A percentile compares a stretch with the other conserved stretches of the same genome.
Evolutionary conservation across 23 tunicate genomes (phyloP).

Genomic region (Clavelina lepadiformis): DNA sequence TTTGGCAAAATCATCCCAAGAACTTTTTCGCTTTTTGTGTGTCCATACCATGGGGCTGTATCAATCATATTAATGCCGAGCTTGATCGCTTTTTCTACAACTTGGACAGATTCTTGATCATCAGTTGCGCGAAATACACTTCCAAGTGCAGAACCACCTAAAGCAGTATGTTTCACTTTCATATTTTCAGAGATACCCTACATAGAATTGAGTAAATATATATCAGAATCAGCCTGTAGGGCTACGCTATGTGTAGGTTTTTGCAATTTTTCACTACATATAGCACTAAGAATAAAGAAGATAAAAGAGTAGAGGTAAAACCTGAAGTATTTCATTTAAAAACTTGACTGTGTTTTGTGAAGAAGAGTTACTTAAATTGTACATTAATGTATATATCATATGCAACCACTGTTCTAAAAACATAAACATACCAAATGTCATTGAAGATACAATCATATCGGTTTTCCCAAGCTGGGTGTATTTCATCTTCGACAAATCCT

Average conservation of each 20-base stretch:
- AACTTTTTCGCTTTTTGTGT: constrained; percentile 68
- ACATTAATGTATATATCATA: not conserved
- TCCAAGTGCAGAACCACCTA: constrained; percentile 68
- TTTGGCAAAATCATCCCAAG: constrained; percentile 68
- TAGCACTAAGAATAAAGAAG: no score
- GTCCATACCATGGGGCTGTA: constrained; percentile 94
- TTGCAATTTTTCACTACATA: no score
- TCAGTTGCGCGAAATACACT: constrained; percentile 57
- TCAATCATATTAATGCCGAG: constrained; percentile 74
- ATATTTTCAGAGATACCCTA: no score
- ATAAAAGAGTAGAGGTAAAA: no score
- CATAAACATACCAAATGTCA: constrained; percentile 56
- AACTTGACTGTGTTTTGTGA: no score
- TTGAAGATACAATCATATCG: constrained; percentile 60
- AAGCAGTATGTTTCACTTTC: no score
- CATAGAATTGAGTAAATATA: no score
- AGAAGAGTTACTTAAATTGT: no score
- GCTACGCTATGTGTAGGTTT: no score
- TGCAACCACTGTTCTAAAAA: not conserved
- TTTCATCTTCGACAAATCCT: constrained; percentile 3
- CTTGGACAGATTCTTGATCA: constrained; percentile 38
- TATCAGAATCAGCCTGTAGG: no score
- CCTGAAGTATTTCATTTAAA: no score
- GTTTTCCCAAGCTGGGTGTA: constrained; percentile 68
- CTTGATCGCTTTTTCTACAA: constrained; percentile 47